Percentiles rank a stretch among this genome's conserved stretches.
Conservation (phyloP, 2,113 vertebrate genomes). For the Hiodon alosoides region DNA sequence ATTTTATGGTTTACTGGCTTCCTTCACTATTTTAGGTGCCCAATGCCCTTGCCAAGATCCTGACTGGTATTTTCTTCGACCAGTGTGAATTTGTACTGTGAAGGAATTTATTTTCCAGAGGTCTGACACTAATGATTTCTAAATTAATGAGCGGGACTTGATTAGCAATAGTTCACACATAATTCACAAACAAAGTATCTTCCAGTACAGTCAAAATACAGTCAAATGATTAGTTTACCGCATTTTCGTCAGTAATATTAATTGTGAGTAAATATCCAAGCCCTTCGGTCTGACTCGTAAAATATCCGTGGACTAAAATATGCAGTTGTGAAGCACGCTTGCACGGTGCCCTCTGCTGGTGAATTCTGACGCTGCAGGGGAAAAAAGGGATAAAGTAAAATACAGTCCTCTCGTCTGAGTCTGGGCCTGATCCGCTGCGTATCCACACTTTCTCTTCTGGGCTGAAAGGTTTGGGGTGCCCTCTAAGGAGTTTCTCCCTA, state of each 20-base stretch:
- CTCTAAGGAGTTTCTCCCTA: not conserved
- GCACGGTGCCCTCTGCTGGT: constrained; percentile 23
- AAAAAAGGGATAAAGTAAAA: not conserved
- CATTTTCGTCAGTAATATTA: too few relatives aligned
- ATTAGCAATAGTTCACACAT: constrained; percentile 10
- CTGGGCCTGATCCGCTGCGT: not conserved
- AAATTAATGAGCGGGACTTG: constrained; percentile 21
- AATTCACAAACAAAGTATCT: constrained; percentile 10
- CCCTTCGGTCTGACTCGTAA: too few relatives aligned
- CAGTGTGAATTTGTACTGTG: constrained; percentile 22
- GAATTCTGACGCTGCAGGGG: not conserved
- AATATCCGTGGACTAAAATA: not conserved
- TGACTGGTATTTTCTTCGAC: constrained; percentile 20
- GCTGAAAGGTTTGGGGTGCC: not conserved
- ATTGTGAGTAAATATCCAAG: constrained; percentile 1
- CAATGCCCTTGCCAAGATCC: constrained; percentile 24
- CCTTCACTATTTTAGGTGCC: constrained; percentile 29
- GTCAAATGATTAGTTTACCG: too few relatives aligned
- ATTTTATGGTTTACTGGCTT: constrained; percentile 41
- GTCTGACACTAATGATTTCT: constrained; percentile 27
- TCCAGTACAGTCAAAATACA: constrained; percentile 9
- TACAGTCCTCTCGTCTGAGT: not conserved
- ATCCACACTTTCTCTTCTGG: not conserved
- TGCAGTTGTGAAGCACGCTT: not conserved
- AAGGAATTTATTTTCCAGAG: constrained; percentile 15